Conservation (phyloP, 2,113 vertebrate species). For the Uria lomvia region DNA sequence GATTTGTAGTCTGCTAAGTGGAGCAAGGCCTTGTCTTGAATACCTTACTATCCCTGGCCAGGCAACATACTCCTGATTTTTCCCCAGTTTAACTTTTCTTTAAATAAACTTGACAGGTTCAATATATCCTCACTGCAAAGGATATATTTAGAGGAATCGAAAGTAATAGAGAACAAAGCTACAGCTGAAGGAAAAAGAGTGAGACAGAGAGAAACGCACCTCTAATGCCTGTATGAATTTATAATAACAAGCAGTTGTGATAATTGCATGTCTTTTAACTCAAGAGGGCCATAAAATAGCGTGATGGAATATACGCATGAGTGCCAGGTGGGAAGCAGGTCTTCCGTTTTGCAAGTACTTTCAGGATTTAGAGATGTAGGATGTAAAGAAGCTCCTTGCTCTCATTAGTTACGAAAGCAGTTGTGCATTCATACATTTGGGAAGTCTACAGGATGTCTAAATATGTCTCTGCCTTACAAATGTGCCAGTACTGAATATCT, state of each 20-base stretch:
- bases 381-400: neutral
- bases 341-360: neutral
- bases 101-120: slow-evolving; percentile 69
- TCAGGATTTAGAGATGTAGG: neutral
- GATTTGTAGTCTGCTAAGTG: slow-evolving; percentile 67
- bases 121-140: slow-evolving; percentile 38
- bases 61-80: slow-evolving; percentile 29
- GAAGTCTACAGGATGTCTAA: neutral
- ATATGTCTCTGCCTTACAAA: neutral
- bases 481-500: neutral
- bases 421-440: neutral
- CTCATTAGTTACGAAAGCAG: neutral
- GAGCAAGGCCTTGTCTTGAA: slow-evolving; percentile 58
- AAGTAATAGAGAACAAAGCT: slow-evolving; percentile 31
- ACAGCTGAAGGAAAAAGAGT: neutral
- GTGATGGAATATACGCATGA: neutral
- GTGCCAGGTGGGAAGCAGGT: neutral
- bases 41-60: slow-evolving; percentile 29
- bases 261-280: slow-evolving; percentile 48
- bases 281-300: slow-evolving; percentile 36
- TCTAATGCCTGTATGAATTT: neutral
- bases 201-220: neutral
- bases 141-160: slow-evolving; percentile 11
- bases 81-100: slow-evolving; percentile 58
- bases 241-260: slow-evolving; percentile 33